phyloP scores from a whole-genome alignment of 2,888 invertebrate species.

The Drosophila cognata region DNA sequence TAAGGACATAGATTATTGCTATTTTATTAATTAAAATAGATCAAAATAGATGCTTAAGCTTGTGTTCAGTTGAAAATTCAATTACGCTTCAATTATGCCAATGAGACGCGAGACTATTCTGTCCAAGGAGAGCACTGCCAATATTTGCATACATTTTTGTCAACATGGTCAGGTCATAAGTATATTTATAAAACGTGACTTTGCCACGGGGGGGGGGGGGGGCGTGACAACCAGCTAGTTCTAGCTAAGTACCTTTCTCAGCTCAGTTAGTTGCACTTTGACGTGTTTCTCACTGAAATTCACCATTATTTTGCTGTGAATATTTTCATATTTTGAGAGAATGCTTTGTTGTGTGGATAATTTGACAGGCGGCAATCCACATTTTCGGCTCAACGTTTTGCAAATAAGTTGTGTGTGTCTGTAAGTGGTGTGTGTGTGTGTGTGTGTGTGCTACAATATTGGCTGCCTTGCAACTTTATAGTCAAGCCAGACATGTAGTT shows the following conservation, averaged over 20 bases:
- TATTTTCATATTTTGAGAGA: slow-evolving; percentile 1
- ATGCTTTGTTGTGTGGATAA: neutral
- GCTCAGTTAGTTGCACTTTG: neutral
- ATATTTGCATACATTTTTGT: slow-evolving; percentile 1
- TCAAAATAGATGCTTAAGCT: neutral
- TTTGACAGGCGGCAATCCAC: slow-evolving; percentile 23
- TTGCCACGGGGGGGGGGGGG: neutral
- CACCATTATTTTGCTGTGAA: neutral
- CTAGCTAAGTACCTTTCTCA: neutral
- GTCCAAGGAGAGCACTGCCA: neutral
- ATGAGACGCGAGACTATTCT: neutral
- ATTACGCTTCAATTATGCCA: neutral
- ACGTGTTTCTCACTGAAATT: neutral
- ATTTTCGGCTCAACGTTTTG: slow-evolving; percentile 17
- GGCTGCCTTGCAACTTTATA: slow-evolving; percentile 58
- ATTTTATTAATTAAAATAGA: neutral
- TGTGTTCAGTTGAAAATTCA: neutral
- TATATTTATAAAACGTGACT: slow-evolving; percentile 1
- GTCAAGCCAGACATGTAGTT: slow-evolving; percentile 19
- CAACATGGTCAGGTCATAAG: neutral
- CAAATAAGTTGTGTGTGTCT: slow-evolving; percentile 44
- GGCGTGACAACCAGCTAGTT: neutral
- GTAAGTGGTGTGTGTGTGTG: slow-evolving; percentile 5
- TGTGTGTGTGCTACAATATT: slow-evolving; percentile 46
- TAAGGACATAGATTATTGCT: neutral